phyloP scores from a whole-genome alignment of 2,113 vertebrate species.

The Zosterops japonicus region DNA sequence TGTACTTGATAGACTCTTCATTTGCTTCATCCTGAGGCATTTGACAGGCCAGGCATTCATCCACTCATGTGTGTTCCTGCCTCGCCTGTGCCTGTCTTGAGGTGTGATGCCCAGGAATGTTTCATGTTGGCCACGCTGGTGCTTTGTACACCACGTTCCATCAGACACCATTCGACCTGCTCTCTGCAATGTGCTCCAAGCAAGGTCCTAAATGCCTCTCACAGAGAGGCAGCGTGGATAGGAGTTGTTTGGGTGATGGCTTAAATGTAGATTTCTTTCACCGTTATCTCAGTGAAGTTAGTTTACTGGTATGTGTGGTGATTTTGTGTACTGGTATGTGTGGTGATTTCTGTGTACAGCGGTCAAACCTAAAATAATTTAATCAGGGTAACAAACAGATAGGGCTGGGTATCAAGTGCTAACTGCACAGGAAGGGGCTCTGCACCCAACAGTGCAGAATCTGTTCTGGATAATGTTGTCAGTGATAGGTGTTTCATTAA shows the following conservation, averaged over 20 bases:
- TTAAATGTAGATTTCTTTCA: not conserved
- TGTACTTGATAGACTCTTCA: not conserved
- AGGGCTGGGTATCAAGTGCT: not conserved
- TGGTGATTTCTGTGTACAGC: not conserved
- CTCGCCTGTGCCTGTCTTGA: not conserved
- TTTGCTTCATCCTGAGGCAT: not conserved
- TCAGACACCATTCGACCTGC: not conserved
- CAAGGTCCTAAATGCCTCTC: not conserved
- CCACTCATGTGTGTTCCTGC: not conserved
- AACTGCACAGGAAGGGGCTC: not conserved
- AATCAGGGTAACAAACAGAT: not conserved
- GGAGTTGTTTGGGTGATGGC: not conserved
- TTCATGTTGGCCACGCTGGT: accelerated
- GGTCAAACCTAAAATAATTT: not conserved
- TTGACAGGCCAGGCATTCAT: not conserved
- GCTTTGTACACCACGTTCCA: not conserved
- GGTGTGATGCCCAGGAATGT: not conserved
- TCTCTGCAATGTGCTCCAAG: not conserved
- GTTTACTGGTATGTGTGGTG: not conserved
- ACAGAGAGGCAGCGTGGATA: not conserved
- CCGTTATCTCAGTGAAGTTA: not conserved
- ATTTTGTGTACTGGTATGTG: not conserved
- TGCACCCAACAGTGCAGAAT: not conserved
- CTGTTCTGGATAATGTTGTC: not conserved
- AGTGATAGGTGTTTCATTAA: not conserved